These are phyloP conservation scores for Puntigrus tetrazona DNA, from an alignment of 2,113 vertebrate genomes.

Conservation along the genomic window DNA sequence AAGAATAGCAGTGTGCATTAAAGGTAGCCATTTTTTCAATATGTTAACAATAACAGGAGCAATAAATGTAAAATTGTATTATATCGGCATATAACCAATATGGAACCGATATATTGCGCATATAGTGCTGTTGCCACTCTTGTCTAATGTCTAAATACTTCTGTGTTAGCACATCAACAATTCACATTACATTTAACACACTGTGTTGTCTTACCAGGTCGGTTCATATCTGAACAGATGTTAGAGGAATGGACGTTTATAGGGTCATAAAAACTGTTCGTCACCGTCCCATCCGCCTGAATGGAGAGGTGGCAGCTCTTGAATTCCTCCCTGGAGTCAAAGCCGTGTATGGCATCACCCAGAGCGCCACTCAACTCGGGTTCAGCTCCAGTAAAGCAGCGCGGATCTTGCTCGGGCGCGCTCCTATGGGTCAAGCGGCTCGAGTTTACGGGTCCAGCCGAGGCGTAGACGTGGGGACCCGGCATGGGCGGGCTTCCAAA, in stretches of 20 bases:
- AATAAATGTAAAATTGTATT: background rate
- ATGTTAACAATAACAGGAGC: too few species aligned
- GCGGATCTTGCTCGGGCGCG: conserved; percentile 63
- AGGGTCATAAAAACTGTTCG: conserved; percentile 73
- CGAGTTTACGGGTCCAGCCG: conserved; percentile 64
- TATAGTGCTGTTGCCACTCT: background rate
- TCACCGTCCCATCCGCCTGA: conserved; percentile 79
- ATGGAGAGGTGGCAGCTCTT: conserved; percentile 81
- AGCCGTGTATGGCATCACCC: conserved; percentile 74
- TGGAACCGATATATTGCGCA: background rate
- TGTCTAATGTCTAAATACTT: background rate
- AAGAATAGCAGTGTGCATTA: background rate
- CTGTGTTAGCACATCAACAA: background rate
- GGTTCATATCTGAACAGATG: conserved; percentile 70
- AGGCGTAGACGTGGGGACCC: conserved; percentile 68
- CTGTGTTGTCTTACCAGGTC: conserved; percentile 37
- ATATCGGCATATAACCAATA: background rate
- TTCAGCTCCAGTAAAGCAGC: conserved; percentile 63
- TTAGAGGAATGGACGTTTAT: conserved; percentile 65
- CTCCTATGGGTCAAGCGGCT: conserved; percentile 65
- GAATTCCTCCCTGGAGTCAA: conserved; percentile 75
- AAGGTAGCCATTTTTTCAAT: background rate
- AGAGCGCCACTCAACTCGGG: conserved; percentile 72
- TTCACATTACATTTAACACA: background rate
- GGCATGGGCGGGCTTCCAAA: conserved; percentile 63